Percentiles rank a stretch among this genome's conserved stretches.
Conservation (phyloP, 2,797 vertebrate genomes). For the Phoeniculus purpureus region DNA sequence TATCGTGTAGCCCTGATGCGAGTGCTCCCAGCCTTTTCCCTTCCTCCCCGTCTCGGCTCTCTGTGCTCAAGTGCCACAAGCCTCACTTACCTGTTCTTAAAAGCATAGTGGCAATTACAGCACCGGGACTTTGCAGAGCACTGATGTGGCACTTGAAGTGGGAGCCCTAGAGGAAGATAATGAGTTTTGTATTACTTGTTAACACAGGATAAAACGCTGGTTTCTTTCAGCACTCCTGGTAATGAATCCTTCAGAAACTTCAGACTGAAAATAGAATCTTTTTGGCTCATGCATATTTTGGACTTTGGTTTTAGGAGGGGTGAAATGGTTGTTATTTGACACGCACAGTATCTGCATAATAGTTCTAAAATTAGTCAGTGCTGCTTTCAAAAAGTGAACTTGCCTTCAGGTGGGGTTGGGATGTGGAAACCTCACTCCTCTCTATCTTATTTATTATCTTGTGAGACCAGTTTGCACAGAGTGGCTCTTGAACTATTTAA, state of each 20-base stretch:
- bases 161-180: not conserved
- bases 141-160: not conserved
- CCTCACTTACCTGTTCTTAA: not conserved
- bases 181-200: not conserved
- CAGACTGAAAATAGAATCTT: not conserved
- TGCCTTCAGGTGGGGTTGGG: not conserved
- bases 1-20: not conserved
- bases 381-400: not conserved
- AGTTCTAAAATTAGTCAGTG: not conserved
- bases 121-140: not conserved
- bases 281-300: not conserved
- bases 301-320: constrained; percentile 3
- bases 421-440: not conserved
- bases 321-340: constrained; percentile 21
- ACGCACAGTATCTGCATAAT: not conserved
- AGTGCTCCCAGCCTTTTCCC: not conserved
- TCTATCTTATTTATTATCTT: not conserved
- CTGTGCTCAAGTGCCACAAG: not conserved
- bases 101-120: not conserved
- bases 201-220: not conserved
- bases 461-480: not conserved
- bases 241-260: not conserved
- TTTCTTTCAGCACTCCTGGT: not conserved
- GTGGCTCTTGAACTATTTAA: not conserved
- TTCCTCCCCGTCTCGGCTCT: not conserved